These are phyloP conservation scores for Prolemur simus DNA, from an alignment of 2,113 vertebrate genomes.

Conservation along the genomic window DNA sequence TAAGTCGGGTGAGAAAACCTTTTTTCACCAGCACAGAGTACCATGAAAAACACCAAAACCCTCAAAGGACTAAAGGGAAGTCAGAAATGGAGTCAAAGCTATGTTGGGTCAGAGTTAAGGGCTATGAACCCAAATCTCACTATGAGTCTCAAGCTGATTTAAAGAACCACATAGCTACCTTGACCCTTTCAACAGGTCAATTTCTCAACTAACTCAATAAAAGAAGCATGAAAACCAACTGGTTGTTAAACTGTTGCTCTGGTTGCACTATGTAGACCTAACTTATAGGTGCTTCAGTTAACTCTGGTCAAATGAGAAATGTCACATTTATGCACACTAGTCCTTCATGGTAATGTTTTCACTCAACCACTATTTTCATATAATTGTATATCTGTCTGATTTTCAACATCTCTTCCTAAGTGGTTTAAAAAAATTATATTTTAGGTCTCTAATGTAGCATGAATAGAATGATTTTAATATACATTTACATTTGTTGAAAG, in stretches of 20 bases:
- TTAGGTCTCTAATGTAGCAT: conserved; percentile 1
- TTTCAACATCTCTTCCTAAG: not conserved
- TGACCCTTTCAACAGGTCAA: not conserved
- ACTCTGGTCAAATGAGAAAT: not conserved
- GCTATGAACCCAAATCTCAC: not conserved
- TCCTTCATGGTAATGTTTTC: not conserved
- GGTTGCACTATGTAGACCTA: not conserved
- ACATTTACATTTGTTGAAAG: not conserved
- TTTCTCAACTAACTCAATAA: not conserved
- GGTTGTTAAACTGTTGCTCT: not conserved
- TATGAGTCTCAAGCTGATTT: not conserved
- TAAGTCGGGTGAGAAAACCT: not conserved
- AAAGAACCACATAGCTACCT: not conserved
- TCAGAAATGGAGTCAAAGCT: not conserved
- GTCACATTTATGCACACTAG: too few relatives aligned
- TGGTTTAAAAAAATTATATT: conserved; percentile 12
- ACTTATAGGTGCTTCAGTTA: not conserved
- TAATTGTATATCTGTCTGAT: not conserved
- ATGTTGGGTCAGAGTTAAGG: accelerated
- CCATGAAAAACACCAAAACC: not conserved
- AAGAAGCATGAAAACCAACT: not conserved
- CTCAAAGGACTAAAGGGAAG: not conserved
- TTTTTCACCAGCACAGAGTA: not conserved
- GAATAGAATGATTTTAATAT: not conserved
- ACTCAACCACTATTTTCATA: not conserved